Percentiles rank a stretch among this genome's conserved stretches.
Conservation (phyloP, 2,113 vertebrate species). For the Megaceryle maxima region DNA sequence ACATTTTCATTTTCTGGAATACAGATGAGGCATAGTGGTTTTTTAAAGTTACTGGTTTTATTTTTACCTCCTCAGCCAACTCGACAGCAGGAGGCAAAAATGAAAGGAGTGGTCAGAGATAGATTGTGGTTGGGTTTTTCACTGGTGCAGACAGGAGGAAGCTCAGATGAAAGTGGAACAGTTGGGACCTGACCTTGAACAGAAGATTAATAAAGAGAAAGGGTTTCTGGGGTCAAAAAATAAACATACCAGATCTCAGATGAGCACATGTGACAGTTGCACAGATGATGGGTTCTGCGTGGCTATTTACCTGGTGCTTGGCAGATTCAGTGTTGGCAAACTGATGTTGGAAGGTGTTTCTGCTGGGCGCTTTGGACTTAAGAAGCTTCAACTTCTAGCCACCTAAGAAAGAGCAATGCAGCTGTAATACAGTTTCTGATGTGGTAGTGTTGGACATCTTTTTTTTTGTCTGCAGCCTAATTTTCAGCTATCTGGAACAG, state of each 20-base stretch:
- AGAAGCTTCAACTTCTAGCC: neutral
- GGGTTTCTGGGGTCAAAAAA: neutral
- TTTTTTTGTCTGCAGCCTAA: neutral
- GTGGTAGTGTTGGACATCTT: neutral
- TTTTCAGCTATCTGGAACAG: neutral
- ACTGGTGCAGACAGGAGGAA: neutral
- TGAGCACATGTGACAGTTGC: neutral
- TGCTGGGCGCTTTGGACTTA: neutral
- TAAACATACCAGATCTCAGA: neutral
- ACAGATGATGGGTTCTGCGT: neutral
- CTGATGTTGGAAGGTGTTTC: neutral
- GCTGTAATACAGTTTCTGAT: neutral
- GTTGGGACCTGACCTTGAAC: neutral
- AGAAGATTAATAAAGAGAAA: neutral
- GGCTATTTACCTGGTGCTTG: neutral
- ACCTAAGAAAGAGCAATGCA: neutral
- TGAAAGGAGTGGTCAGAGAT: neutral
- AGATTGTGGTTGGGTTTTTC: neutral
- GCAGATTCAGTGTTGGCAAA: neutral
- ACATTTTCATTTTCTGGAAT: neutral
- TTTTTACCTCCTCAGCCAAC: neutral
- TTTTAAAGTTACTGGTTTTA: neutral
- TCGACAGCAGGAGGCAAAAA: slow-evolving; percentile 14
- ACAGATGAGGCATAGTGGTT: neutral
- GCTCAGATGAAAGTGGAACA: neutral